phyloP scores from a whole-genome alignment of 2,113 vertebrate genomes.

The Chaetops frenatus region DNA sequence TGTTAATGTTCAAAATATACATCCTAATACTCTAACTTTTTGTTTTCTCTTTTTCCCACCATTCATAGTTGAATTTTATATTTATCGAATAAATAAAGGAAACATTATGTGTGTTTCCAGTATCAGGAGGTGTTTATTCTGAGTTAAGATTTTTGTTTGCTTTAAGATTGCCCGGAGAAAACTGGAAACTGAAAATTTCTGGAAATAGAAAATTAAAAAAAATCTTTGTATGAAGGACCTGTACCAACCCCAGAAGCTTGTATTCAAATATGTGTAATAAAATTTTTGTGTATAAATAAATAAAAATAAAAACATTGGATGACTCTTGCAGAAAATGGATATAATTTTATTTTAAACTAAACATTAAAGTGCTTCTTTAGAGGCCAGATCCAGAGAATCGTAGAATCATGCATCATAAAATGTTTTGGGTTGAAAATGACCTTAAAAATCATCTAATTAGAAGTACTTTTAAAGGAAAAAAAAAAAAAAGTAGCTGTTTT shows the following conservation, averaged over 20 bases:
- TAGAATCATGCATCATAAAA: background rate
- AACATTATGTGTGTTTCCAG: background rate
- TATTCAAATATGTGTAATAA: background rate
- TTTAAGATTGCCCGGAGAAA: background rate
- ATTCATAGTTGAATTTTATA: background rate
- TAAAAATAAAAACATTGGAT: background rate
- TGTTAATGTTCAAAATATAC: background rate
- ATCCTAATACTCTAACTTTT: background rate
- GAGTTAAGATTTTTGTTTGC: background rate
- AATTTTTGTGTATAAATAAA: background rate
- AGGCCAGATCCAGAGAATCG: background rate
- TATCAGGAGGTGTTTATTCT: accelerated
- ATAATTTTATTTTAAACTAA: background rate
- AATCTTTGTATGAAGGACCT: background rate
- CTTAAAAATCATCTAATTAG: background rate
- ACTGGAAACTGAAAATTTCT: background rate
- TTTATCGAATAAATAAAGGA: background rate
- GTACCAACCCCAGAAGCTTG: background rate
- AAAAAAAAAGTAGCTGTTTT: background rate
- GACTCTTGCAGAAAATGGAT: background rate
- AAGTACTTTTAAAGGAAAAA: background rate
- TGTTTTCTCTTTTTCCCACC: background rate
- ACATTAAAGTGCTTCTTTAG: background rate
- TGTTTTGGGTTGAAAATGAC: background rate
- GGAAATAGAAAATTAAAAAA: background rate